A percentile compares a stretch with the other conserved stretches of the same genome.
Evolutionary conservation across 2,113 vertebrate species (phyloP).

Genomic region (Dipodomys spectabilis): DNA sequence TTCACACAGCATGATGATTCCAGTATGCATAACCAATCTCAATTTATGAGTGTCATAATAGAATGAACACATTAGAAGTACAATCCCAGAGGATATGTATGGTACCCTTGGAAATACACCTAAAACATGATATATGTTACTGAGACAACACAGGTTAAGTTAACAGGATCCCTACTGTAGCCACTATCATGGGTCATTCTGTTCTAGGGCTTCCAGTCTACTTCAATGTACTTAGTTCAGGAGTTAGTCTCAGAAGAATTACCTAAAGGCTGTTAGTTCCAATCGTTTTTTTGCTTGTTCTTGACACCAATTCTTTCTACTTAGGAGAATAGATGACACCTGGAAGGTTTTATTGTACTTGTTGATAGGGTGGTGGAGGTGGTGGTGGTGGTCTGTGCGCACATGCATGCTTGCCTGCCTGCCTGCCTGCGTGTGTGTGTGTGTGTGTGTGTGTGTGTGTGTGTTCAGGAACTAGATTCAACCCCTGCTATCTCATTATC

Average conservation of each 20-base stretch:
- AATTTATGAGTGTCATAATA: background rate
- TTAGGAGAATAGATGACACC: background rate
- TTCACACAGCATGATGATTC: background rate
- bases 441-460: background rate
- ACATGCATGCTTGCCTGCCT: no score
- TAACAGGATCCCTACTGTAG: background rate
- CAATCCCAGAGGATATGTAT: background rate
- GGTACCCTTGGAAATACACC: background rate
- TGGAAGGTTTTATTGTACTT: background rate
- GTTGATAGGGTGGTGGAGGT: no score
- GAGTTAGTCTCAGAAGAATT: background rate
- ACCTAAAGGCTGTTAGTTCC: background rate
- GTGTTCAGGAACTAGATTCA: background rate
- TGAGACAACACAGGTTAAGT: background rate
- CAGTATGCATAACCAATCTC: background rate
- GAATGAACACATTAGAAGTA: background rate
- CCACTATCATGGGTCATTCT: background rate
- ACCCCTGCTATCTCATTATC: background rate
- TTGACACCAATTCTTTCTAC: background rate
- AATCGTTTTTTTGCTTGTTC: background rate
- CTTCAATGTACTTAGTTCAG: background rate
- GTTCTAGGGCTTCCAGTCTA: background rate
- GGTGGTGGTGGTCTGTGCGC: no score
- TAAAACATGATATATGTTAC: background rate
- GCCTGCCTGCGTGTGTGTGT: background rate